Base-by-base conservation (phyloP, 2,113 vertebrate genomes). In the Thalassoma bifasciatum region DNA sequence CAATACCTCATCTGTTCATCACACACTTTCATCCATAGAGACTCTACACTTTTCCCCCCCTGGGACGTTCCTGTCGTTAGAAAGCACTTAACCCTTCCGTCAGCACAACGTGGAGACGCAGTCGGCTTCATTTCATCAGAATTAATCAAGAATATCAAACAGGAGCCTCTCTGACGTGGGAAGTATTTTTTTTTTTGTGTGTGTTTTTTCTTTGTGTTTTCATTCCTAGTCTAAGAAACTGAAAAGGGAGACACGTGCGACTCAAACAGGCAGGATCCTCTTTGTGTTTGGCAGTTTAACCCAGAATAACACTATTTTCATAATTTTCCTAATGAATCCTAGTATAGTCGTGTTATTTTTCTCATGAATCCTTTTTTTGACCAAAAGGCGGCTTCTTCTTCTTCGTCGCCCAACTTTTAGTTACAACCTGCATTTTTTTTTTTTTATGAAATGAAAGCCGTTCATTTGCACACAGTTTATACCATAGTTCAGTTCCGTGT, bases 1-100 rank as follows among this genome's bases (percentile, higher is more conserved):
- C 97, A 98, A 99, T 98, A 98, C 96, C 96, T 97, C 96, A 96
- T 96, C 96, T 93, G 95, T 96, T 96, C 93, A 92, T 95, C 94
- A 93, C 94, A 10, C 61, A 13, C 17, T 56, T 8, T 49, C 22
- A 7, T 96, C 91, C 91, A 90, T 92, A 91, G 91, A 94, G 91
- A 89, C 92, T 91, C 92, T 92, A 19, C 54, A 14, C 70, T n/a
- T 23, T 50, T 24, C 11, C 0, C n/a, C n/a, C n/a, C 11, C 24
- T 57, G 4, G 46, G n/a, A 65, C 67, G 0, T n/a, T 74, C 53
- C 62, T 16, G 49, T 72, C 54, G 24, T 60, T 52, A 81, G 50
- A 68, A 77, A 79, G 80, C 87, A 81, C 80, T 77, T 83, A 81
- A 75, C 60, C 12, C 65, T 12, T 36, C 47, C 82, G n/a, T 64